Percentiles rank a stretch among this genome's conserved stretches.
Evolutionary conservation across 2,113 vertebrate species (phyloP).

Genomic region (Amazona vittata): DNA sequence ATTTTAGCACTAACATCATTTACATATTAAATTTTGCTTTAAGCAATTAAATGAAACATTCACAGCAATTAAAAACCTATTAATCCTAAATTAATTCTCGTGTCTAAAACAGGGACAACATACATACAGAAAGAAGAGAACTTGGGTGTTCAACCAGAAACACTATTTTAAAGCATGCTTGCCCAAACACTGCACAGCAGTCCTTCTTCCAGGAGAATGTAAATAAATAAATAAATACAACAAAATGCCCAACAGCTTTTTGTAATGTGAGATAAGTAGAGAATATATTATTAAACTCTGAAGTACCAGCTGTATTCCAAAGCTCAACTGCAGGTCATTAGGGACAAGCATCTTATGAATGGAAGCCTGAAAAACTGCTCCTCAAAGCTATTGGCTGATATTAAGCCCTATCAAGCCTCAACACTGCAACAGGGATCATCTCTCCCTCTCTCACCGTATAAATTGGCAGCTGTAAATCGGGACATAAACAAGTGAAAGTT

Average conservation of each 20-base stretch:
- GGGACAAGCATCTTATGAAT: not conserved
- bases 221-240: not conserved
- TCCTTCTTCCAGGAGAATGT: not conserved
- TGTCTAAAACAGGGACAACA: not conserved
- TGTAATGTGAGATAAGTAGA: not conserved
- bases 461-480: not conserved
- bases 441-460: not conserved
- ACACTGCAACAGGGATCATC: not conserved
- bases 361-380: not conserved
- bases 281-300: not conserved
- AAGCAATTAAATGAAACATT: not conserved
- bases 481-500: not conserved
- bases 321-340: not conserved
- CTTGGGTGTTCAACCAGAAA: not conserved
- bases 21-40: not conserved
- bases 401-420: not conserved
- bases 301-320: not conserved
- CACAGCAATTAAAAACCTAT: not conserved
- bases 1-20: not conserved
- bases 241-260: not conserved
- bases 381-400: accelerated
- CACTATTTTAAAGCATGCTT: not conserved
- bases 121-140: not conserved
- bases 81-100: not conserved
- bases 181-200: not conserved